A percentile compares a stretch with the other conserved stretches of the same genome.
These are phyloP conservation scores for Epizoanthus rinbou DNA, from an alignment of 92 coral and sea anemone species.

Conservation along the genomic window DNA sequence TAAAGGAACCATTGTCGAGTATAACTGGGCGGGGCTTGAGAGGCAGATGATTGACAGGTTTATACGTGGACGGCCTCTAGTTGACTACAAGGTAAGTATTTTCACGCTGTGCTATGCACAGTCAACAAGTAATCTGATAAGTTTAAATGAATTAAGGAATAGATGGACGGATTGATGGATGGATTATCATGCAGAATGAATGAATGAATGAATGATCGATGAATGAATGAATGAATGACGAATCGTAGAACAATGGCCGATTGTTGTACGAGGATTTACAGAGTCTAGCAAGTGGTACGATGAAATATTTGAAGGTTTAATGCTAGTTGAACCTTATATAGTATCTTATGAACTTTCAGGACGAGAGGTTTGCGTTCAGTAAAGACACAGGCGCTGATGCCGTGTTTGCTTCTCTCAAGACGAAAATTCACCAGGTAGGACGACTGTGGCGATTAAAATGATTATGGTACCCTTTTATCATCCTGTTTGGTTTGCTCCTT, in stretches of 20 bases:
- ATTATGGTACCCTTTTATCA: background rate
- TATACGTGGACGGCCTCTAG: conserved; percentile 67
- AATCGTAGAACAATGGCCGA: too few relatives aligned
- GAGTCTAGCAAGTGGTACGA: background rate
- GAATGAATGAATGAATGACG: too few relatives aligned
- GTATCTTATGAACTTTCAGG: conserved; percentile 30
- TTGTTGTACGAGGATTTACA: background rate
- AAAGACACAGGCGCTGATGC: conserved; percentile 57
- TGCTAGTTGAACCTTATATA: background rate
- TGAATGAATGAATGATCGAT: too few relatives aligned
- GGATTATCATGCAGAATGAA: too few relatives aligned
- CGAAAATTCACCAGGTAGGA: conserved; percentile 59
- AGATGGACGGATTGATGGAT: too few relatives aligned
- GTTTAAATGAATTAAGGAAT: too few relatives aligned
- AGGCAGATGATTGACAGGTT: conserved; percentile 92
- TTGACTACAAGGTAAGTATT: conserved; percentile 67
- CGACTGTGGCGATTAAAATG: background rate
- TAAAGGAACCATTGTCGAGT: conserved; percentile 78
- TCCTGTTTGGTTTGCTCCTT: background rate
- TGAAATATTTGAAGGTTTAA: background rate
- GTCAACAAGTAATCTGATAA: background rate
- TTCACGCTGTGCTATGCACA: background rate
- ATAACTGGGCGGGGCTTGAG: conserved; percentile 89
- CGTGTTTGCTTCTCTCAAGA: conserved; percentile 59
- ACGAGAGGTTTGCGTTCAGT: conserved; percentile 66